A percentile compares a stretch with the other conserved stretches of the same genome.
phyloP scores from a whole-genome alignment of 1,140 invertebrate species.

The Nautilus pompilius region DNA sequence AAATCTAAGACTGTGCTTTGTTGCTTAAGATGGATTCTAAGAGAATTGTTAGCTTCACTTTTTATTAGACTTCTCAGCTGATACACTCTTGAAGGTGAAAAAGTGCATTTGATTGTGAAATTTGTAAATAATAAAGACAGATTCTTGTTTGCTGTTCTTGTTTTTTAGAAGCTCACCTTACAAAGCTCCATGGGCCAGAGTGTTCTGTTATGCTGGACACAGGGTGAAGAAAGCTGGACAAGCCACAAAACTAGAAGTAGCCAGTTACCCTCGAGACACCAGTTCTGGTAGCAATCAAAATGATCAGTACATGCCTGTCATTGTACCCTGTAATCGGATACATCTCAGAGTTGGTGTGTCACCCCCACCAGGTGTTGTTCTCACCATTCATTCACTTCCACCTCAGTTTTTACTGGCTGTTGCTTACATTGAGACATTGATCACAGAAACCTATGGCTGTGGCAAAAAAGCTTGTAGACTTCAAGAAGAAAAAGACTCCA shows the following conservation, averaged over 20 bases:
- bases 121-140: too few species aligned
- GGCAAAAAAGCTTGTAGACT: slow-evolving; percentile 32
- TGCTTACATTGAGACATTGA: slow-evolving; percentile 50
- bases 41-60: too few species aligned
- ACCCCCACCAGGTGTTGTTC: slow-evolving; percentile 44
- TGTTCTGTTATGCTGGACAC: slow-evolving; percentile 50
- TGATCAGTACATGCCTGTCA: slow-evolving; percentile 49
- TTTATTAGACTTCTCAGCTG: too few species aligned
- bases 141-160: background rate
- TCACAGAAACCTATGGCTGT: slow-evolving; percentile 44
- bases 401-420: slow-evolving; percentile 50
- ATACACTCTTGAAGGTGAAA: too few species aligned
- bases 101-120: too few species aligned
- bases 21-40: too few species aligned
- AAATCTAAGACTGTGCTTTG: too few species aligned
- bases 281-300: slow-evolving; percentile 37
- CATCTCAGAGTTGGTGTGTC: slow-evolving; percentile 46
- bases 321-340: slow-evolving; percentile 44
- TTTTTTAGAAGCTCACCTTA: slow-evolving; percentile 42
- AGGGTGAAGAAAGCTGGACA: slow-evolving; percentile 49
- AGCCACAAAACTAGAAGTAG: slow-evolving; percentile 45
- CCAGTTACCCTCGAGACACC: slow-evolving; percentile 48
- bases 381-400: slow-evolving; percentile 49
- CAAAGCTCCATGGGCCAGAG: slow-evolving; percentile 50
- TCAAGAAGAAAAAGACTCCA: slow-evolving; percentile 9